Base-by-base conservation (phyloP, 2,888 invertebrate species). In the Drosophila sordidapex region DNA sequence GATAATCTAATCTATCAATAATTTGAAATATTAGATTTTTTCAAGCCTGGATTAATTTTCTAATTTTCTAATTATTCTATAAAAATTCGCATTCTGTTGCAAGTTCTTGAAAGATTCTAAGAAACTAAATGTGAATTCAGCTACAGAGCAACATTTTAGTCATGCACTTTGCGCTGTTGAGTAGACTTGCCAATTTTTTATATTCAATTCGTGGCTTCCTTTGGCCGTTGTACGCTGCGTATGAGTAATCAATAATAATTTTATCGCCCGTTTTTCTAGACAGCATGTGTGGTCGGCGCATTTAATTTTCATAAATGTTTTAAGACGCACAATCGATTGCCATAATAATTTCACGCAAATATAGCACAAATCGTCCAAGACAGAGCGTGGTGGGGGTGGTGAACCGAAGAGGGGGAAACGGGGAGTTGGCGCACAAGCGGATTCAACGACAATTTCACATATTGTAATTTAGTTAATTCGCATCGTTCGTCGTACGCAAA, bases 381-480 rank as follows among this genome's bases (percentile, higher is more conserved):
- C 7, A 3, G 46, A 4, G 25, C 2, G 38, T 15, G 10, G 36
- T 6, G 4, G 36, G 15, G 40, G 11, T 5, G 36, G 6, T 15
- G 36, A 33, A 33, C 36, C 15, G 36, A 18, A 25, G 21, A 7
- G 4, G 33, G 25, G 15, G 1, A 13, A 40, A 13, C 8, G 27
- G 29, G 49, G 27, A 18, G n/a, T n/a, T 10, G 35, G 58, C 13
- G 21, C 43, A 51, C 53, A 40, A 51, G 58, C 57, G 64, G 13
- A 62, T 33, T 52, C 65, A 66, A 67, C 81, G 74, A 80, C 81
- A 83, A 86, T 88, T 88, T 82, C 89, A 75, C 74, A 80, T 84
- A 87, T 86, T 85, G 85, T 86, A 86, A 86, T 86, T 86, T 86
- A 87, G 80, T 89, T 86, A 86, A 86, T 86, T 89, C 85, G 84